A percentile compares a stretch with the other conserved stretches of the same genome.
Conservation (phyloP, 1,140 invertebrate genomes). For the Ceratina japonica region DNA sequence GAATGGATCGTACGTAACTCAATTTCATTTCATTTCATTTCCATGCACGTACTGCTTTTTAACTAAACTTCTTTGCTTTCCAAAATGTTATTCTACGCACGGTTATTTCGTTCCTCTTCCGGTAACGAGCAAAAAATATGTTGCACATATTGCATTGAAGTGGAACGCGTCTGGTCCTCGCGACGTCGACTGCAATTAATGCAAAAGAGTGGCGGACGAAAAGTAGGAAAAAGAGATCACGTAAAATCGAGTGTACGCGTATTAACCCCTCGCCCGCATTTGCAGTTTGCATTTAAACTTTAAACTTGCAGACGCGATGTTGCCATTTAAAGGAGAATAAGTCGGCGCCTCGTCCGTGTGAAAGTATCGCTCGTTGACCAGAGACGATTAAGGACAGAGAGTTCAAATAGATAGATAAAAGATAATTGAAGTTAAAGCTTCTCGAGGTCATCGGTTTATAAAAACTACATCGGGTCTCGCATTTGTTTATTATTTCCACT, state of each 20-base stretch:
- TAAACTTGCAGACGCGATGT: conserved; percentile 26
- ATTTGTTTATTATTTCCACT: no score
- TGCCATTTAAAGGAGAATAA: conserved; percentile 23
- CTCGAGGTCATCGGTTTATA: no score
- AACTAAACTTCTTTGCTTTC: neutral
- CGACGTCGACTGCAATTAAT: conserved; percentile 54
- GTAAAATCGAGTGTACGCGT: conserved; percentile 30
- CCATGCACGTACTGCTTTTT: conserved; percentile 2
- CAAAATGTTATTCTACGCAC: conserved; percentile 14
- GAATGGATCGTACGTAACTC: no score
- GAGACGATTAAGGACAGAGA: no score
- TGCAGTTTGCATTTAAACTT: conserved; percentile 21
- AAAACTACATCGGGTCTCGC: no score
- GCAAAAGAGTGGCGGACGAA: conserved; percentile 34
- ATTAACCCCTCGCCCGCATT: conserved; percentile 25
- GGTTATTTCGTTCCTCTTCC: conserved; percentile 13
- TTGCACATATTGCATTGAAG: conserved; percentile 13
- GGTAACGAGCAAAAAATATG: conserved; percentile 12
- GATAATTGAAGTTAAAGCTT: no score
- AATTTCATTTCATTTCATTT: neutral
- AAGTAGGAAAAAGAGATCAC: conserved; percentile 18
- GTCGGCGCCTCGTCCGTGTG: neutral
- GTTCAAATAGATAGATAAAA: no score
- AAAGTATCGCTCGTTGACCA: neutral
- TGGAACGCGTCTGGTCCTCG: conserved; percentile 21